Percentiles rank a stretch among this genome's conserved stretches.
phyloP scores from a whole-genome alignment of 2,113 vertebrate species.

The Alligator mississippiensis region DNA sequence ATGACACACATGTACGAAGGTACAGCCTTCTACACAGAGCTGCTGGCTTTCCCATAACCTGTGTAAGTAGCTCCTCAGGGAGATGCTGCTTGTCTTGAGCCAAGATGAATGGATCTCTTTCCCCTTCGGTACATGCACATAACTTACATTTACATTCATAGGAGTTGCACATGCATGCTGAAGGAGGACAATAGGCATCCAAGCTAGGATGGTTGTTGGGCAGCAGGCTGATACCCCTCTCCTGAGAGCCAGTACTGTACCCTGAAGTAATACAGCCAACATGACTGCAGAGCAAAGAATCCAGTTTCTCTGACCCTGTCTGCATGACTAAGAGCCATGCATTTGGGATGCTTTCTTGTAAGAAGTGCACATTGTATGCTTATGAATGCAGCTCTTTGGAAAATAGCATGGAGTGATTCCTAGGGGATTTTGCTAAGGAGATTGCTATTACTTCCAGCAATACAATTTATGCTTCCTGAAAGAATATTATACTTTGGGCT shows the following conservation, averaged over 20 bases:
- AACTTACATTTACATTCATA: slow-evolving; percentile 28
- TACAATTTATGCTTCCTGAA: slow-evolving; percentile 72
- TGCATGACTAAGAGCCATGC: fast-evolving
- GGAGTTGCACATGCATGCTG: neutral
- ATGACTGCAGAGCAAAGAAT: neutral
- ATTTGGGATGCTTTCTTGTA: neutral
- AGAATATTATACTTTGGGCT: slow-evolving; percentile 61
- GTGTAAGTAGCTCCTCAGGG: slow-evolving; percentile 43
- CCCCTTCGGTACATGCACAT: neutral
- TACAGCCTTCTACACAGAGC: slow-evolving; percentile 12
- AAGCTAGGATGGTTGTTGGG: neutral
- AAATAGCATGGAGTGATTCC: slow-evolving; percentile 48
- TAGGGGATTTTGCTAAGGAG: slow-evolving; percentile 57
- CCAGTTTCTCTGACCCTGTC: neutral
- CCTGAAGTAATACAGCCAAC: neutral
- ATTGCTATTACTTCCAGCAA: slow-evolving; percentile 75
- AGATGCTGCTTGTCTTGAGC: slow-evolving; percentile 39
- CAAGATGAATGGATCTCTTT: slow-evolving; percentile 51
- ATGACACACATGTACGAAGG: slow-evolving; percentile 11
- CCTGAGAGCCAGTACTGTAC: neutral
- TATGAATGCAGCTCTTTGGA: slow-evolving; percentile 64
- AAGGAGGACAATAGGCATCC: neutral
- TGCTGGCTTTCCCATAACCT: slow-evolving; percentile 46
- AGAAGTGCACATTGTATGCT: neutral
- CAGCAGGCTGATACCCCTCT: neutral